Evolutionary conservation across 2,888 invertebrate genomes (phyloP).

Genomic region (Eupsilia transversa): DNA sequence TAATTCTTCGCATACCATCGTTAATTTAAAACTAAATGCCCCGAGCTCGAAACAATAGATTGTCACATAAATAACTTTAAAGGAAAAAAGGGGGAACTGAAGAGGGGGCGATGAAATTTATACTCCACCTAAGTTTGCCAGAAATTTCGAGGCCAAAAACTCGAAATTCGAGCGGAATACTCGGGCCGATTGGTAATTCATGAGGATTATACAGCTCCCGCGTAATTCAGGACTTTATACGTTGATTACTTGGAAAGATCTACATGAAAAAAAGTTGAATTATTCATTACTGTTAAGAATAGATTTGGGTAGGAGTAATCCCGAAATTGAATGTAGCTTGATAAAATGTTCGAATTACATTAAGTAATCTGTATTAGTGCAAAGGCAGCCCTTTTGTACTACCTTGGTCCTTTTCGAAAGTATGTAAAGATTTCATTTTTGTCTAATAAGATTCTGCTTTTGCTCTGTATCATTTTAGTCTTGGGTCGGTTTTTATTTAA

Average conservation of each 20-base stretch:
- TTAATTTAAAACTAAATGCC: slow-evolving; percentile 87
- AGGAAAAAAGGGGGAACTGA: slow-evolving; percentile 74
- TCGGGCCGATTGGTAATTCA: slow-evolving; percentile 74
- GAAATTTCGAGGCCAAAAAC: slow-evolving; percentile 63
- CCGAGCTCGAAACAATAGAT: slow-evolving; percentile 78
- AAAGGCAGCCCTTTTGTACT: slow-evolving; percentile 42
- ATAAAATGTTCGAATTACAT: slow-evolving; percentile 53
- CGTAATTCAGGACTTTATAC: slow-evolving; percentile 70
- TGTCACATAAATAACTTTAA: slow-evolving; percentile 85
- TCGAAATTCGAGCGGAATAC: slow-evolving; percentile 61
- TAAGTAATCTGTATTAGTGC: slow-evolving; percentile 52
- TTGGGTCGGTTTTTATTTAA: neutral
- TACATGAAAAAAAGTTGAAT: slow-evolving; percentile 68
- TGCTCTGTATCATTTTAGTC: slow-evolving; percentile 30
- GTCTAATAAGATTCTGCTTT: slow-evolving; percentile 36
- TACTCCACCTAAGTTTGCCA: slow-evolving; percentile 66
- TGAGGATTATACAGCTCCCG: slow-evolving; percentile 70
- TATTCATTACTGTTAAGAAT: slow-evolving; percentile 67
- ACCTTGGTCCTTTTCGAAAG: slow-evolving; percentile 17
- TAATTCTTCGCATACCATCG: slow-evolving; percentile 82
- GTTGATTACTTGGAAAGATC: slow-evolving; percentile 70
- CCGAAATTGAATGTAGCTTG: slow-evolving; percentile 64
- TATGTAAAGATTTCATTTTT: slow-evolving; percentile 32
- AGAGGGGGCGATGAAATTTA: slow-evolving; percentile 62
- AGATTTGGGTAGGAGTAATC: slow-evolving; percentile 63